Evolutionary conservation across 2,888 invertebrate genomes (phyloP).

Genomic region (Osmoderma eremita): DNA sequence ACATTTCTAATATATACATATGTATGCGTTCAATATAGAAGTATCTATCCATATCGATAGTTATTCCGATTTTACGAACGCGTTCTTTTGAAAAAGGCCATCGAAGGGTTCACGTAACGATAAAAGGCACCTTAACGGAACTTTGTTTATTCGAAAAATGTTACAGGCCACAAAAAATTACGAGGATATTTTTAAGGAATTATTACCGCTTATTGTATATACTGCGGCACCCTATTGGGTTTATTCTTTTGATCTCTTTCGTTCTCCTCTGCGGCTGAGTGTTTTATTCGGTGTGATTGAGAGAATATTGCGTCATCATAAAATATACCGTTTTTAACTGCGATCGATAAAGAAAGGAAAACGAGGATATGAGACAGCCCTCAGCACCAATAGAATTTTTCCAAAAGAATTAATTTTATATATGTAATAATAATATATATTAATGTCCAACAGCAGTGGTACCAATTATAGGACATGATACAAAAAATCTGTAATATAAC

Average conservation of each 20-base stretch:
- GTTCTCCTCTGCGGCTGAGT: not conserved
- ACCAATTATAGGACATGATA: no score
- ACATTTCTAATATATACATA: slow-evolving; percentile 1
- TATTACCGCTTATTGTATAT: slow-evolving; percentile 19
- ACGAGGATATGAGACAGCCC: no score
- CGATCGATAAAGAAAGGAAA: no score
- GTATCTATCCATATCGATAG: slow-evolving; percentile 13
- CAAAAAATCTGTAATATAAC: no score
- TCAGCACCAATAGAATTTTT: no score
- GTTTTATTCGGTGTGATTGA: not conserved
- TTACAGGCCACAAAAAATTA: slow-evolving; percentile 26
- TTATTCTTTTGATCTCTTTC: slow-evolving; percentile 24
- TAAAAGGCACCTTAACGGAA: slow-evolving; percentile 22
- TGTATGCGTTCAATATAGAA: slow-evolving; percentile 7
- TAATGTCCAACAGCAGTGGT: no score
- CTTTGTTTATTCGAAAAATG: slow-evolving; percentile 17
- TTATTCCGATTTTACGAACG: not conserved
- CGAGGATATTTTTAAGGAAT: slow-evolving; percentile 29
- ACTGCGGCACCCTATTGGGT: not conserved
- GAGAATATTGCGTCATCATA: slow-evolving; percentile 8
- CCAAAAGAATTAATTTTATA: no score
- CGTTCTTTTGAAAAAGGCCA: slow-evolving; percentile 9
- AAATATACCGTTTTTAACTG: no score
- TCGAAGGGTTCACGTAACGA: slow-evolving; percentile 1
- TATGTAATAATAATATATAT: no score